Percentiles rank a stretch among this genome's conserved stretches.
Conservation (phyloP, 2,797 vertebrate genomes). For the Euthynnus affinis region DNA sequence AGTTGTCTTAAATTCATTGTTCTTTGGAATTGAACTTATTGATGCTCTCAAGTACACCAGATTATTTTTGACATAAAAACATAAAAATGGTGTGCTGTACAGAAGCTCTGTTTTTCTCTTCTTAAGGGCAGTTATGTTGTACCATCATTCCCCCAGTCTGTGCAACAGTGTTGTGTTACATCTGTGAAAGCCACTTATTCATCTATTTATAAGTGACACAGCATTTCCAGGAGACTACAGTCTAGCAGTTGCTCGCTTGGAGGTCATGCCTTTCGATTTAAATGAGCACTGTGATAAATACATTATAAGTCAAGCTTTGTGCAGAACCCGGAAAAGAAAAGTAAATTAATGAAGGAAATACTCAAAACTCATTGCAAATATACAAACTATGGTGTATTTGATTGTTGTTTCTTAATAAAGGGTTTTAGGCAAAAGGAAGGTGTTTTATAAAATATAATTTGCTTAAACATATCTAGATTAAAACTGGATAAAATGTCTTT, state of each 20-base stretch:
- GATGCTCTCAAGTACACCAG: not conserved
- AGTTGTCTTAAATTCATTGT: not conserved
- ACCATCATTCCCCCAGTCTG: slow-evolving; percentile 56
- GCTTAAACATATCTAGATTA: not conserved
- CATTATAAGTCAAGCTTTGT: slow-evolving; percentile 27
- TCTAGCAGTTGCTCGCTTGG: slow-evolving; percentile 57
- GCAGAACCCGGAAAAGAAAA: not conserved
- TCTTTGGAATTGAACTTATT: slow-evolving; percentile 10
- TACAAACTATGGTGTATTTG: slow-evolving; percentile 6
- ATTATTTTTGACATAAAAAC: slow-evolving; percentile 13
- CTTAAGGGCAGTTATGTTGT: slow-evolving; percentile 2
- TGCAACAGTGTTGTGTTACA: slow-evolving; percentile 41
- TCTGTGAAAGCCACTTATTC: slow-evolving; percentile 59
- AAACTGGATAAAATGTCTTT: not conserved
- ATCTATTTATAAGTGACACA: slow-evolving; percentile 73
- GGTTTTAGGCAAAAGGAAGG: too few species aligned
- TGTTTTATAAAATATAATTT: slow-evolving; percentile 6
- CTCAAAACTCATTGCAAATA: slow-evolving; percentile 1
- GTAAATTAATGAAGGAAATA: not conserved
- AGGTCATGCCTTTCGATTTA: slow-evolving; percentile 58
- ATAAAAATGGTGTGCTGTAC: not conserved
- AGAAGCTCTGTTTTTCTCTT: not conserved
- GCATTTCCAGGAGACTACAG: slow-evolving; percentile 62
- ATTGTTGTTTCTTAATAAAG: too few species aligned
- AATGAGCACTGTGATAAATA: slow-evolving; percentile 69